Percentiles rank a stretch among this genome's conserved stretches.
Conservation (phyloP, 2,888 invertebrate species). For the Polia nebulosa region DNA sequence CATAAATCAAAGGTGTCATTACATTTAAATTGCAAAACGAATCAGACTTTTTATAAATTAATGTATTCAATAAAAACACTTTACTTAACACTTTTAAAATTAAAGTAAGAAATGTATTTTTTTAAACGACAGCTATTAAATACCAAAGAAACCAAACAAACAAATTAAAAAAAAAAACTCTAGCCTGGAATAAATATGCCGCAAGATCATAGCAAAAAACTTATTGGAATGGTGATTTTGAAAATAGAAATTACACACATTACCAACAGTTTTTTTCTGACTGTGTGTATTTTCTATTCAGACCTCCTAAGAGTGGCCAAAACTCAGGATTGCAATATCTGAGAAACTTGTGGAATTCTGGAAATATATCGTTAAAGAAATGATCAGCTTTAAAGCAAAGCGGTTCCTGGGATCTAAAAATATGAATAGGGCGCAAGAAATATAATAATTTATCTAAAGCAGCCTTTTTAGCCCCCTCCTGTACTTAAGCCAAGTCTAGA, state of each 20-base stretch:
- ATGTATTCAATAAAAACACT: conserved; percentile 21
- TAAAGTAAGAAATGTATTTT: background rate
- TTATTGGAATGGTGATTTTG: too few relatives aligned
- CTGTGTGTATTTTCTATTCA: too few relatives aligned
- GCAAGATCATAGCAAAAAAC: conserved; percentile 6
- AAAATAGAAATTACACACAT: too few relatives aligned
- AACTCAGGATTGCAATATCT: too few relatives aligned
- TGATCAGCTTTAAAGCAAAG: background rate
- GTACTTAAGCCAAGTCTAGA: too few relatives aligned
- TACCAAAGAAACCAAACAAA: background rate
- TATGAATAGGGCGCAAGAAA: too few relatives aligned
- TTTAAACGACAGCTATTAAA: background rate
- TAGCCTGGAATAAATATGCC: background rate
- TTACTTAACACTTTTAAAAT: conserved; percentile 9
- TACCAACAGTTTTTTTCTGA: too few relatives aligned
- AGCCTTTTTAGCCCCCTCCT: too few relatives aligned
- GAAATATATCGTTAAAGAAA: background rate
- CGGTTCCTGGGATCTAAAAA: too few relatives aligned
- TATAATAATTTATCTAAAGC: too few relatives aligned
- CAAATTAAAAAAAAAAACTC: conserved; percentile 17
- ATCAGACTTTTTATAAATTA: conserved; percentile 26
- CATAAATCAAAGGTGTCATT: conserved; percentile 17
- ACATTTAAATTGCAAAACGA: conserved; percentile 7
- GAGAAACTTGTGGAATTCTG: background rate
- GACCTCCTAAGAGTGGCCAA: too few relatives aligned